Base-by-base conservation (phyloP, 2,797 vertebrate genomes). In the Steatocranus sp. region DNA sequence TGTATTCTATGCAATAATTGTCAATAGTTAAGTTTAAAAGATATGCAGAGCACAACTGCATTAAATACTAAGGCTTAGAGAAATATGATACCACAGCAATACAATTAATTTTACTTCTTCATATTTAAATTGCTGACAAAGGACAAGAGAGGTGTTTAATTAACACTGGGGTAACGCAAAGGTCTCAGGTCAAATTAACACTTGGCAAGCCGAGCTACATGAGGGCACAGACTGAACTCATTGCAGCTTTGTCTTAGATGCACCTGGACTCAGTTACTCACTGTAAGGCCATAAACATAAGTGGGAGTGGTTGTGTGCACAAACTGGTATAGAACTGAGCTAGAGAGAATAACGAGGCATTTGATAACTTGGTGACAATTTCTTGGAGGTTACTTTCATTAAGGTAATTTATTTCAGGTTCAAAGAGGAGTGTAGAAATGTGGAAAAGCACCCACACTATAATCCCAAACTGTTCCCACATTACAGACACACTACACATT, bases 21-120 rank as follows among this genome's bases (percentile, higher is more conserved):
- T 18, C 17, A 41, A 9, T 4, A 48, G n/a, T 0, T 1, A 43
- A 8, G 17, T 30, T 18, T n/a, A 76, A 56, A 76, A 38, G 15
- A 25, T 25, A 56, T 2, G 4, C 11, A 25, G 18, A 34, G 30
- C 9, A 68, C 0, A 68, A 43, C 5, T 41, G 20, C 63, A 41
- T 68, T 41, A 68, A 25, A 41, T 68, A 17, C 20, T 23, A 38
- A 41, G 12, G 14, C 36, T 17, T 43, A 25, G 8, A 43, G 1
- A 36, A 68, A 68, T 68, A 43, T 43, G 36, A 25, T 68, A 68
- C 63, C 38, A 25, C 1, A 25, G 20, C 36, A 68, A 15, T 5
- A 1, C 63, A 43, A 25, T 43, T 0, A 11, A 68, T 5, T 68
- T 66, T 3, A 41, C 36, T 66, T 23, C 34, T 15, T 66, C 8